Base-by-base conservation (phyloP, 2,888 invertebrate genomes). In the Boloria selene region DNA sequence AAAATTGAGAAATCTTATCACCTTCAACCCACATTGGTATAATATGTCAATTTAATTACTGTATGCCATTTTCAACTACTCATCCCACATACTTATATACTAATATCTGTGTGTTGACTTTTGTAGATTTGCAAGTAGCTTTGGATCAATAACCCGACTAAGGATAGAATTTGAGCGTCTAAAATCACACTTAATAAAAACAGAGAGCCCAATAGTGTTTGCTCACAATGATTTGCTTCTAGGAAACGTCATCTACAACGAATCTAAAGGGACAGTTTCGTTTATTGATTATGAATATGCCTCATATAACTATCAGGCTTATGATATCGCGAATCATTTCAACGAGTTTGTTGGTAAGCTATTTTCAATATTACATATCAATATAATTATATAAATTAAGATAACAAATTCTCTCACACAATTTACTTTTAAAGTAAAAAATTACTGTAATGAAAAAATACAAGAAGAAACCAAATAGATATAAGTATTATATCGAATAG, bases 271-370 rank as follows among this genome's bases (percentile, higher is more conserved):
- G 74, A 93, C 90, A 66, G 95, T 98, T 55, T 95, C 95, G 56
- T 99, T 99, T 85, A 99, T 99, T 79, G 99, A 99, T 91, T 99
- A 96, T 87, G 99, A 99, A 88, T 99, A 99, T 88, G 97, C 98
- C 17, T 96, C 95, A 68, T 95, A 95, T 81, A 99, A 99, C 92
- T 98, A 97, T 88, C 98, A 98, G 88, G 97, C 98, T 10, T 99
- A 94, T 86, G 99, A 99, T 87, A 98, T 99, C 84, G 99, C 97
- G 59, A 98, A 99, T 92, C 99, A 99, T 93, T 99, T 99, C 90
- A 95, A 96, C 77, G 99, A 99, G 93, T 99, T 97, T 92, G 97
- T 97, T 74, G 99, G 99, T 96, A 88, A 93, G 92, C 90, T 38
- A n/a, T 26, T 2, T 59, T 50, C 56, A 52, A 10, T 14, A 47